phyloP scores from a whole-genome alignment of 2,888 invertebrate genomes.

The Epicampocera succincta region DNA sequence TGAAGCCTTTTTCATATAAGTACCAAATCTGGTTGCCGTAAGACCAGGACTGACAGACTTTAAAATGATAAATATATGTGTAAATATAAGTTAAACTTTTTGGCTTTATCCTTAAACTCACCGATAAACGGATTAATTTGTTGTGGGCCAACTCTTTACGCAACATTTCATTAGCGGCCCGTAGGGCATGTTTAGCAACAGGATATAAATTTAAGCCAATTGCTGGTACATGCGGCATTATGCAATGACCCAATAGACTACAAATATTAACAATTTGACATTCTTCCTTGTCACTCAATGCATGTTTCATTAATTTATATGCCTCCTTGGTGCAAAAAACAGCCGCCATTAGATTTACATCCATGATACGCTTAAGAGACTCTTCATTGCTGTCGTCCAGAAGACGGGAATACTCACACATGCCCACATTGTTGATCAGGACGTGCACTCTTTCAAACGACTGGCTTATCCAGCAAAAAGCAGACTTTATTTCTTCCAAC shows the following conservation, averaged over 20 bases:
- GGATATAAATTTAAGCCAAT: slow-evolving; percentile 76
- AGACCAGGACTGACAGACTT: slow-evolving; percentile 77
- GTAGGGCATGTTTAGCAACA: slow-evolving; percentile 75
- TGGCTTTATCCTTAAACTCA: slow-evolving; percentile 63
- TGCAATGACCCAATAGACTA: slow-evolving; percentile 82
- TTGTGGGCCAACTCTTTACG: slow-evolving; percentile 74
- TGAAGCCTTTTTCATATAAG: slow-evolving; percentile 49
- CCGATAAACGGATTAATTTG: slow-evolving; percentile 75
- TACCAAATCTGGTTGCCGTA: slow-evolving; percentile 74
- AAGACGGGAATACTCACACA: slow-evolving; percentile 74
- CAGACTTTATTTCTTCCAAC: slow-evolving; percentile 82
- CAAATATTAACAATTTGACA: slow-evolving; percentile 82
- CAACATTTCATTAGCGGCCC: slow-evolving; percentile 74
- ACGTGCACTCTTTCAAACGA: slow-evolving; percentile 82
- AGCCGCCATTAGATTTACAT: slow-evolving; percentile 81
- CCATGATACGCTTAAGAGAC: slow-evolving; percentile 76
- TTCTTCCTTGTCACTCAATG: slow-evolving; percentile 73
- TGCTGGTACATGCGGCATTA: slow-evolving; percentile 76
- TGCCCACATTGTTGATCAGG: slow-evolving; percentile 84
- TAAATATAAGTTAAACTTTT: background rate
- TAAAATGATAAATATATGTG: slow-evolving; percentile 45
- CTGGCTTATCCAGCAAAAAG: slow-evolving; percentile 82
- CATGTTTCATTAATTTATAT: slow-evolving; percentile 81
- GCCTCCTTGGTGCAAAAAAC: slow-evolving; percentile 82
- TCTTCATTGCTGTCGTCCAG: slow-evolving; percentile 74